Evolutionary conservation across 2,113 vertebrate genomes (phyloP).

Genomic region (Himantopus leucocephalus): DNA sequence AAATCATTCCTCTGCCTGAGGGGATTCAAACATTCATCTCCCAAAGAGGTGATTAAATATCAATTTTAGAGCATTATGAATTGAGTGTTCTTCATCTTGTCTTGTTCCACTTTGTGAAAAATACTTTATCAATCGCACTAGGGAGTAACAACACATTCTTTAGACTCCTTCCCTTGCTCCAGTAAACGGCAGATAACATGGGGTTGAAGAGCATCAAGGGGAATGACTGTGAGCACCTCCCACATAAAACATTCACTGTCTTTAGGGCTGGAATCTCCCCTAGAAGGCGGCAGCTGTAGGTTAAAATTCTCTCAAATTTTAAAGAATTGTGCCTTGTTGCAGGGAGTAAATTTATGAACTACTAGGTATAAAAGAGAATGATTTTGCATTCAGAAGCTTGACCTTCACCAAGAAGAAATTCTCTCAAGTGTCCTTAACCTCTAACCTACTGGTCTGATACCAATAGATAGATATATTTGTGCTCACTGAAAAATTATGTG

Average conservation of each 20-base stretch:
- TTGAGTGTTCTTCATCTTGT: not conserved
- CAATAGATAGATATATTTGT: not conserved
- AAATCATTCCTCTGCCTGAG: not conserved
- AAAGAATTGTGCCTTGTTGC: not conserved
- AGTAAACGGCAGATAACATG: accelerated
- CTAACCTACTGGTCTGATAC: not conserved
- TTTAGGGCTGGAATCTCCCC: not conserved
- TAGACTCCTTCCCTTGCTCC: not conserved
- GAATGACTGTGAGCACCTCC: not conserved
- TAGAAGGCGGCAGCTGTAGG: not conserved
- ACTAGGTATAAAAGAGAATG: not conserved
- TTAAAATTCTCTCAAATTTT: not conserved
- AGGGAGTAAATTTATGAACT: not conserved
- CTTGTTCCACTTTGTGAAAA: not conserved
- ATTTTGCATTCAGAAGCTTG: not conserved
- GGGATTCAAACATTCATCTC: not conserved
- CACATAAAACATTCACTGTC: not conserved
- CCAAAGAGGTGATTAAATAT: not conserved
- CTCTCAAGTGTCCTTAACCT: not conserved
- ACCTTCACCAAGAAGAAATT: not conserved
- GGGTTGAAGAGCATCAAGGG: not conserved
- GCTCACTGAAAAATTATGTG: not conserved
- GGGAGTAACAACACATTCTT: not conserved
- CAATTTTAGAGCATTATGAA: not conserved
- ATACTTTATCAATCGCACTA: not conserved